Percentiles rank a stretch among this genome's conserved stretches.
These are phyloP conservation scores for Melinopterus prodromus DNA, from an alignment of 2,888 invertebrate species.

Conservation along the genomic window DNA sequence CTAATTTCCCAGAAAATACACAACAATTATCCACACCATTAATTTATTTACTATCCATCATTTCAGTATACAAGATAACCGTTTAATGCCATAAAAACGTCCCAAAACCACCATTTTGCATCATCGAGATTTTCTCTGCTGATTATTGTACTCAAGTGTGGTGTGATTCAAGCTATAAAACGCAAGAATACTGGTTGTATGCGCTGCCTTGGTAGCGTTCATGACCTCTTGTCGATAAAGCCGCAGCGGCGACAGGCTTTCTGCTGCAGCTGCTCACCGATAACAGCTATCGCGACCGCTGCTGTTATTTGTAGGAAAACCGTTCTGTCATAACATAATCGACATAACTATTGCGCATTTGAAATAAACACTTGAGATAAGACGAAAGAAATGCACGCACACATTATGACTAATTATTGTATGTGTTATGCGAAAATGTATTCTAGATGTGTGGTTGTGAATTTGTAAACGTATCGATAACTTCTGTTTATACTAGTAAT, in stretches of 20 bases:
- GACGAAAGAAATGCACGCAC: neutral
- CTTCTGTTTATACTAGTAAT: too few species aligned
- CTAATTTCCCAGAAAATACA: neutral
- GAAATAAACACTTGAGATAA: neutral
- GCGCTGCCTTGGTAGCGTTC: slow-evolving; percentile 4
- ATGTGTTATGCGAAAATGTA: neutral
- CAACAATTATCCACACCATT: neutral
- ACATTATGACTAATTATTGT: neutral
- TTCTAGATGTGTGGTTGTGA: neutral
- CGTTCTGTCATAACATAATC: neutral
- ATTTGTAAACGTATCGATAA: too few species aligned
- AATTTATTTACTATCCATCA: neutral
- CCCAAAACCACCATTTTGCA: neutral
- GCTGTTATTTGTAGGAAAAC: neutral
- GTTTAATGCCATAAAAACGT: neutral
- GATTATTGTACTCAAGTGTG: neutral
- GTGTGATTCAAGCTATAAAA: neutral
- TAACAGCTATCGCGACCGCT: neutral
- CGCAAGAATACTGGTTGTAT: neutral
- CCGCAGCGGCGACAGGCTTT: neutral
- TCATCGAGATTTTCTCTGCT: neutral
- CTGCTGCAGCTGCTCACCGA: neutral
- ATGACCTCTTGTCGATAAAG: neutral
- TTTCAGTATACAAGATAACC: neutral
- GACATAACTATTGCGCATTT: neutral